Evolutionary conservation across 2,113 vertebrate species (phyloP).

Genomic region (Daubentonia madagascariensis): DNA sequence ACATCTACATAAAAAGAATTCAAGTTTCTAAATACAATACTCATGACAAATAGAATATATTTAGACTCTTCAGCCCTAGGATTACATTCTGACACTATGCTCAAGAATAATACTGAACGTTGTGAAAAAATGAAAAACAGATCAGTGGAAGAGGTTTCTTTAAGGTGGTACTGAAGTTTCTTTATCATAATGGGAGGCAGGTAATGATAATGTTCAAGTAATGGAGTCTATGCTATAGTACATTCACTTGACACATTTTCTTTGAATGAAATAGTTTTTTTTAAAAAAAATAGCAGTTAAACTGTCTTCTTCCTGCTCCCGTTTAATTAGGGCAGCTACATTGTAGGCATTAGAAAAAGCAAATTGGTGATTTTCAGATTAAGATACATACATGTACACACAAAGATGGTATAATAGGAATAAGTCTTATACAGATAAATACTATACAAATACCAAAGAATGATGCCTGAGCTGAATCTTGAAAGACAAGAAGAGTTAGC

Average conservation of each 20-base stretch:
- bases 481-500: background rate
- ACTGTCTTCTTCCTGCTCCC: background rate
- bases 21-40: slow-evolving; percentile 20
- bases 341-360: background rate
- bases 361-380: background rate
- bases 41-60: slow-evolving; percentile 36
- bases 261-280: slow-evolving; percentile 6
- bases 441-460: background rate
- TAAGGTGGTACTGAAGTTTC: slow-evolving; percentile 13
- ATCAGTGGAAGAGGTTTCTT: background rate
- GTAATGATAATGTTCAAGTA: slow-evolving; percentile 38
- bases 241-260: slow-evolving; percentile 40
- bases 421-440: background rate
- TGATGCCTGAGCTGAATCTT: background rate
- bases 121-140: slow-evolving; percentile 33
- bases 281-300: background rate
- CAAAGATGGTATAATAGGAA: background rate
- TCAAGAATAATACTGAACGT: slow-evolving; percentile 53
- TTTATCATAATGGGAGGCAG: slow-evolving; percentile 41
- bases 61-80: background rate
- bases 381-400: background rate
- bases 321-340: background rate
- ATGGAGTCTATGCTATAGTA: background rate
- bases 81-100: slow-evolving; percentile 46
- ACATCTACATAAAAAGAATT: slow-evolving; percentile 51